Conservation (phyloP, 2,113 vertebrate species). For the Thermophis baileyi region DNA sequence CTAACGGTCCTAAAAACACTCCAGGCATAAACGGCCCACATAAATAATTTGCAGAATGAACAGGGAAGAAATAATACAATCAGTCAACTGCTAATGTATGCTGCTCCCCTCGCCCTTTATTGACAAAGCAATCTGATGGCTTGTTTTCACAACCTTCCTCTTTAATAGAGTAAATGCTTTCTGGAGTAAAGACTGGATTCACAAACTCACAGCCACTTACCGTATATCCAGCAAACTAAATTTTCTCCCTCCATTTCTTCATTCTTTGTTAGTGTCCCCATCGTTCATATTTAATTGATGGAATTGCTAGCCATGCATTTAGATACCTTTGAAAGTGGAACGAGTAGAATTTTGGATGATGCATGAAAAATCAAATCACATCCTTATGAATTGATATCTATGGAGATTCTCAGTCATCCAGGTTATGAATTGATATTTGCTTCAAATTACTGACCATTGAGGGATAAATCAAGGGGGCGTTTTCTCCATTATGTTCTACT, state of each 20-base stretch:
- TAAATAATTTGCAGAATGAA: constrained; percentile 2
- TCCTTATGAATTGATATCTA: neutral
- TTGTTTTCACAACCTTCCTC: neutral
- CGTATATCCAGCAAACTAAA: neutral
- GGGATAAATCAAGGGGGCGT: no score
- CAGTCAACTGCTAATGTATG: neutral
- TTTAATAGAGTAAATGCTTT: neutral
- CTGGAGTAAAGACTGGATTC: neutral
- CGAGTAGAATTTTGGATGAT: neutral
- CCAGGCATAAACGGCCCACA: neutral
- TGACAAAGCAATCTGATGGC: constrained; percentile 10
- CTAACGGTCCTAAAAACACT: neutral
- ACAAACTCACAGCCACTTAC: neutral
- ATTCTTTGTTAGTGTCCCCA: neutral
- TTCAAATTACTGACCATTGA: neutral
- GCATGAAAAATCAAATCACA: neutral
- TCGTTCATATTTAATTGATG: neutral
- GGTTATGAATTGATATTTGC: no score
- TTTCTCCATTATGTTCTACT: neutral
- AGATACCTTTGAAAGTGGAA: neutral
- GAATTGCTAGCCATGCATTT: neutral
- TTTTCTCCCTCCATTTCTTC: neutral
- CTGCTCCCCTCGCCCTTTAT: neutral
- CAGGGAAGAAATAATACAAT: neutral
- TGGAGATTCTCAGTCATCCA: no score